Evolutionary conservation across 2,888 invertebrate genomes (phyloP).

Genomic region (Sminthurides aquaticus): DNA sequence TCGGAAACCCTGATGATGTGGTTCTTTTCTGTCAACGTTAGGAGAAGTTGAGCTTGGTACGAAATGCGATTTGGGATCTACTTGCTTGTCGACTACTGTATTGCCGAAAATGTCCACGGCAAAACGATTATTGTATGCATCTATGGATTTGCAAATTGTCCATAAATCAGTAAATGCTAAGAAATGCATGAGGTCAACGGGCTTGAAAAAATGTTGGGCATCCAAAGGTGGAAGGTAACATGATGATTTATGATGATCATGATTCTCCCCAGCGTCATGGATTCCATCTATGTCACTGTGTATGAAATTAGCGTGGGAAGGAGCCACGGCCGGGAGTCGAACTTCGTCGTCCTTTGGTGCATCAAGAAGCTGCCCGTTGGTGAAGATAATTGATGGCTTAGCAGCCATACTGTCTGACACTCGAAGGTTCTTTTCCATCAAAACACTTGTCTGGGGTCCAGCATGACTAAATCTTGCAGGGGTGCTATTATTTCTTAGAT

Average conservation of each 20-base stretch:
- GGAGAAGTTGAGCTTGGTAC: not conserved
- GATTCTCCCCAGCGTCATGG: not conserved
- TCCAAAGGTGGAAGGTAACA: not conserved
- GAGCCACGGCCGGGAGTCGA: not conserved
- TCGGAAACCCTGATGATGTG: constrained; percentile 23
- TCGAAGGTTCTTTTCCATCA: constrained; percentile 11
- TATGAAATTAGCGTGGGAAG: too few relatives aligned
- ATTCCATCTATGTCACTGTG: not conserved
- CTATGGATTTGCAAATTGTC: constrained; percentile 30
- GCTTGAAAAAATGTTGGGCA: not conserved
- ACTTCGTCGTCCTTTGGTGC: too few relatives aligned
- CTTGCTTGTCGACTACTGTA: constrained; percentile 29
- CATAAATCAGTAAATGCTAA: constrained; percentile 28
- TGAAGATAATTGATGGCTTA: not conserved
- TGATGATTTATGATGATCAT: not conserved
- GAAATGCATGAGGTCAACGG: constrained; percentile 24
- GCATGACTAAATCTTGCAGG: constrained; percentile 4
- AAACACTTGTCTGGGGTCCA: not conserved
- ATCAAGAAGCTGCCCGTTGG: too few relatives aligned
- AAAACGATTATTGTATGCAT: constrained; percentile 37
- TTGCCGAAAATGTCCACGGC: constrained; percentile 33
- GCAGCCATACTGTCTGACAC: not conserved
- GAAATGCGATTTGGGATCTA: not conserved
- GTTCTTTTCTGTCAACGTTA: constrained; percentile 16
- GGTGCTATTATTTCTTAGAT: not conserved